Evolutionary conservation across 2,888 invertebrate species (phyloP).

Genomic region (Cenopis cana): DNA sequence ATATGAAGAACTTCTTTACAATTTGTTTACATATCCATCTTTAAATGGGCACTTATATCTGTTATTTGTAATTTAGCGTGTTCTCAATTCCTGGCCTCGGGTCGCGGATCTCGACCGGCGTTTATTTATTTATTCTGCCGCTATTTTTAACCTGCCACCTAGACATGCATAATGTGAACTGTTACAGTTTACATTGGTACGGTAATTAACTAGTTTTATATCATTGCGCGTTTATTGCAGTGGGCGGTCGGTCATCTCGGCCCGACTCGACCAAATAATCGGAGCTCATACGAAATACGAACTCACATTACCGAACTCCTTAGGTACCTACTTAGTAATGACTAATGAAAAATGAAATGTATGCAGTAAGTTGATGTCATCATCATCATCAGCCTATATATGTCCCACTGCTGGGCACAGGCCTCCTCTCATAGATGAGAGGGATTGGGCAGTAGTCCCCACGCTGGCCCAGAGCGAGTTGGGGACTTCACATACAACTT

Average conservation of each 20-base stretch:
- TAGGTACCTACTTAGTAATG: too few relatives aligned
- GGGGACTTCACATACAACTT: too few relatives aligned
- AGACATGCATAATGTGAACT: slow-evolving; percentile 72
- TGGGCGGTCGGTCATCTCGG: slow-evolving; percentile 58
- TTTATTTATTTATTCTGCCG: slow-evolving; percentile 61
- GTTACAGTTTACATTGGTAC: slow-evolving; percentile 72
- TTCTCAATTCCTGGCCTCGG: slow-evolving; percentile 44
- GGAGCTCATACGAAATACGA: neutral
- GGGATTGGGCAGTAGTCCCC: too few relatives aligned
- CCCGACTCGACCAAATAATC: neutral
- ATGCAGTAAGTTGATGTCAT: too few relatives aligned
- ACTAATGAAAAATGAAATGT: too few relatives aligned
- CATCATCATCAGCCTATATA: too few relatives aligned
- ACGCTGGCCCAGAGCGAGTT: too few relatives aligned
- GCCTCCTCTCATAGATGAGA: too few relatives aligned
- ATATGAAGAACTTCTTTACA: slow-evolving; percentile 5
- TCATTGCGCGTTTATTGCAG: slow-evolving; percentile 70
- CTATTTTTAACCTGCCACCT: slow-evolving; percentile 69
- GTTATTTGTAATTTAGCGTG: slow-evolving; percentile 35
- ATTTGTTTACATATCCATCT: slow-evolving; percentile 33
- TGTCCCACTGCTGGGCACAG: too few relatives aligned
- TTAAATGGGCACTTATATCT: slow-evolving; percentile 34
- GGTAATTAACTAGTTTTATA: slow-evolving; percentile 78
- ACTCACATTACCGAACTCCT: too few relatives aligned
- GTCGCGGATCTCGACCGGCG: slow-evolving; percentile 43